phyloP scores from a whole-genome alignment of 2,888 invertebrate genomes.

The Trachelus stipa region DNA sequence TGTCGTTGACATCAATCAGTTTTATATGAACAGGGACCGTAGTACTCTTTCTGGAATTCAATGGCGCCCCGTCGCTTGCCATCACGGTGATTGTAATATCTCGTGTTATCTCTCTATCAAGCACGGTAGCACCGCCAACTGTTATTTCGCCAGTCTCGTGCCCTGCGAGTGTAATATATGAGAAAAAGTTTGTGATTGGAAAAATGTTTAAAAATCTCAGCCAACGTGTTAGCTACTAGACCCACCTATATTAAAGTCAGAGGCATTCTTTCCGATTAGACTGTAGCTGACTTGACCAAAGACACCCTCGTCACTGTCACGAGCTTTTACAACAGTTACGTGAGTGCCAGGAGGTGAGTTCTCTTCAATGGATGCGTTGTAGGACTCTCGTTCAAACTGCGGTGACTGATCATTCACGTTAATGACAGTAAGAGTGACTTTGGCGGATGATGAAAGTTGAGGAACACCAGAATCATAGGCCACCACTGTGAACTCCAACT shows the following conservation, averaged over 20 bases:
- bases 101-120: constrained; percentile 82
- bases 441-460: constrained; percentile 81
- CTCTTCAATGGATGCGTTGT: constrained; percentile 80
- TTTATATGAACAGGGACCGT: constrained; percentile 83
- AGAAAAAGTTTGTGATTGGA: not conserved
- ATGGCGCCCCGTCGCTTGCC: constrained; percentile 84
- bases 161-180: constrained; percentile 31
- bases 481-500: constrained; percentile 81
- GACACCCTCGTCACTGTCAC: constrained; percentile 80
- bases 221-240: not conserved
- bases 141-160: constrained; percentile 79
- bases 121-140: constrained; percentile 76
- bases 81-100: constrained; percentile 82
- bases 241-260: constrained; percentile 78
- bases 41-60: constrained; percentile 76
- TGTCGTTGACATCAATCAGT: constrained; percentile 89
- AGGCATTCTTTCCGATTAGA: constrained; percentile 79
- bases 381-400: constrained; percentile 75
- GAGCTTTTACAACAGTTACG: constrained; percentile 80
- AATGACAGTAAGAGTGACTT: constrained; percentile 79
- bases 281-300: constrained; percentile 85
- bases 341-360: constrained; percentile 80
- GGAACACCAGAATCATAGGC: constrained; percentile 92
- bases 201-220: not conserved
- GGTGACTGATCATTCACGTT: constrained; percentile 93